phyloP scores from a whole-genome alignment of 2,797 vertebrate genomes.

The Smutsia gigantea region DNA sequence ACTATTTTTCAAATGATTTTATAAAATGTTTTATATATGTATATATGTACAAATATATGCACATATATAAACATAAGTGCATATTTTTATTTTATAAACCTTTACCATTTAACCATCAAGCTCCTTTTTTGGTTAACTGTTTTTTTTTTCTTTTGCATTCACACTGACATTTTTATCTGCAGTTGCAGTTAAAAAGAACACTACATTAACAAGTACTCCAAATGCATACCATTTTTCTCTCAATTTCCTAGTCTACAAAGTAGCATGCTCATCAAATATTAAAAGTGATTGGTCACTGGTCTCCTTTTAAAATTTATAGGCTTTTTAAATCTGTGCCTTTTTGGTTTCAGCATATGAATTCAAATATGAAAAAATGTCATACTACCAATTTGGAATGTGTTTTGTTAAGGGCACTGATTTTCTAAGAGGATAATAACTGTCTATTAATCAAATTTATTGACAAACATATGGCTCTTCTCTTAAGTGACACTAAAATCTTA shows the following conservation, averaged over 20 bases:
- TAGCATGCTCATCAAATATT: conserved; percentile 40
- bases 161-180: conserved; percentile 37
- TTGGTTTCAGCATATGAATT: background rate
- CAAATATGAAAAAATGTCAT: conserved; percentile 35
- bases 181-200: background rate
- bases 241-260: conserved; percentile 21
- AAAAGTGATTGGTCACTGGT: conserved; percentile 26
- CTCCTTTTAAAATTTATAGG: background rate
- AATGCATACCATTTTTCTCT: background rate
- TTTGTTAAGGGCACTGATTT: background rate
- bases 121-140: background rate
- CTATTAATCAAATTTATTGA: background rate
- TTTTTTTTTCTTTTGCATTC: background rate
- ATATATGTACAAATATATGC: background rate
- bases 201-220: background rate
- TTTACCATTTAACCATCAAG: background rate
- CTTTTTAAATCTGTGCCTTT: background rate
- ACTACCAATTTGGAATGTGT: background rate
- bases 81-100: background rate
- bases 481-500: background rate
- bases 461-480: background rate
- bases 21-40: background rate
- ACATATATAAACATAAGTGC: background rate
- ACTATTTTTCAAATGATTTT: background rate
- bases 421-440: conserved; percentile 8